Percentiles rank a stretch among this genome's conserved stretches.
These are phyloP conservation scores for Maconellicoccus hirsutus DNA, from an alignment of 1,140 invertebrate genomes.

Conservation along the genomic window DNA sequence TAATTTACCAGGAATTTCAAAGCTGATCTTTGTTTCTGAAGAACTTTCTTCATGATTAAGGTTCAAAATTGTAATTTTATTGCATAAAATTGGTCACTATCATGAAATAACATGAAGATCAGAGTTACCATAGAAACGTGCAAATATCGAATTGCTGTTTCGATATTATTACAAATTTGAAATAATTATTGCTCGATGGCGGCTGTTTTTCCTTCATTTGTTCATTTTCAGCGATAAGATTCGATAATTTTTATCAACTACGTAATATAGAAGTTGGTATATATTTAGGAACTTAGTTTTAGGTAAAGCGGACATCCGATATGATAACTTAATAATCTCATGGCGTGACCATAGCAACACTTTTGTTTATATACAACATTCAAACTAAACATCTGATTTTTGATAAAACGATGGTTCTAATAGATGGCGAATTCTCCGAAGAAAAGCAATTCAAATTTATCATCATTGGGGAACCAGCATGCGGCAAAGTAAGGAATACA, in stretches of 20 bases:
- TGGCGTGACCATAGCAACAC: not conserved
- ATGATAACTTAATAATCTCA: too few relatives aligned
- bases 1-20: conserved; percentile 15
- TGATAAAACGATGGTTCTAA: not conserved
- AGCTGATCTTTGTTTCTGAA: conserved; percentile 11
- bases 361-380: not conserved
- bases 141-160: too few relatives aligned
- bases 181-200: too few relatives aligned
- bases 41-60: conserved; percentile 8
- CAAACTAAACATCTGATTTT: not conserved
- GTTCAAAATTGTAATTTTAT: not conserved
- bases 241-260: too few relatives aligned
- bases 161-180: too few relatives aligned
- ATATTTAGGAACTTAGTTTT: too few relatives aligned
- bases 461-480: conserved; percentile 62
- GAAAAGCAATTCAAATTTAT: conserved; percentile 66
- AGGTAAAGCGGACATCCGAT: too few relatives aligned
- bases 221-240: too few relatives aligned
- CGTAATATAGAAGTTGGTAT: too few relatives aligned
- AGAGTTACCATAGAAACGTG: not conserved
- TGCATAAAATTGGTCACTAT: too few relatives aligned
- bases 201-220: too few relatives aligned
- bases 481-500: conserved; percentile 63
- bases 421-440: not conserved
- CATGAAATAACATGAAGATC: not conserved